Evolutionary conservation across 2,797 vertebrate species (phyloP).

Genomic region (Meriones psammophilus): DNA sequence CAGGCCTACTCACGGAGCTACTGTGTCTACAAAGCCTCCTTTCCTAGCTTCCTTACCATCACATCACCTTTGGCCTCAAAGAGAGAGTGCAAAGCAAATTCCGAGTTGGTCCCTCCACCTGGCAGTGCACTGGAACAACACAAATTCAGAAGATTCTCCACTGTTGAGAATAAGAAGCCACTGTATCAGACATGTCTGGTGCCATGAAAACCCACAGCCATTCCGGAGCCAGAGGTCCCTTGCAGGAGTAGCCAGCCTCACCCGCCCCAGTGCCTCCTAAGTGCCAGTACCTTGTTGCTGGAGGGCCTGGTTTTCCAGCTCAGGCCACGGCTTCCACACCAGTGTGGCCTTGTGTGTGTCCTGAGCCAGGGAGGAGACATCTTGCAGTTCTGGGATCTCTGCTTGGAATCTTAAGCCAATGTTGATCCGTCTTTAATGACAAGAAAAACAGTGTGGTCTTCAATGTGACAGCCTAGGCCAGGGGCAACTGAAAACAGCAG

Average conservation of each 20-base stretch:
- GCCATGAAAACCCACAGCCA: not conserved
- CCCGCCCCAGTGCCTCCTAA: not conserved
- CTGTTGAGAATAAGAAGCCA: conserved; percentile 89
- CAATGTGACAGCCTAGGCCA: not conserved
- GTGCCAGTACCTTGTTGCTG: conserved; percentile 92
- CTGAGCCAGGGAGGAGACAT: conserved; percentile 82
- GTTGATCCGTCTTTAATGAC: conserved; percentile 92
- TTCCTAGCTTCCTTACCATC: conserved; percentile 91
- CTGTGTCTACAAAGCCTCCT: conserved; percentile 38
- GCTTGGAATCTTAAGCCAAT: conserved; percentile 94
- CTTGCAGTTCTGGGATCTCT: conserved; percentile 91
- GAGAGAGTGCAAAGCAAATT: conserved; percentile 94
- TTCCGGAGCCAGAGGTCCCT: not conserved
- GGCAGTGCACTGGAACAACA: conserved; percentile 94
- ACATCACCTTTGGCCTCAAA: conserved; percentile 95
- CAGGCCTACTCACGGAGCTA: not conserved
- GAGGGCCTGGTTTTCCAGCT: conserved; percentile 90
- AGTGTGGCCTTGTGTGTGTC: conserved; percentile 92
- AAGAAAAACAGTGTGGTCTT: conserved; percentile 72
- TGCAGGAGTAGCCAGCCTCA: not conserved
- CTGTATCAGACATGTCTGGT: conserved; percentile 5
- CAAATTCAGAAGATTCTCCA: conserved; percentile 94
- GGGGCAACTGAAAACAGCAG: conserved; percentile 43
- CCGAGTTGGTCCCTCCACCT: conserved; percentile 93
- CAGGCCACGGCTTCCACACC: conserved; percentile 93